These are phyloP conservation scores for Mormyrus proboscirostris DNA, from an alignment of 2,797 vertebrate genomes.

Conservation along the genomic window DNA sequence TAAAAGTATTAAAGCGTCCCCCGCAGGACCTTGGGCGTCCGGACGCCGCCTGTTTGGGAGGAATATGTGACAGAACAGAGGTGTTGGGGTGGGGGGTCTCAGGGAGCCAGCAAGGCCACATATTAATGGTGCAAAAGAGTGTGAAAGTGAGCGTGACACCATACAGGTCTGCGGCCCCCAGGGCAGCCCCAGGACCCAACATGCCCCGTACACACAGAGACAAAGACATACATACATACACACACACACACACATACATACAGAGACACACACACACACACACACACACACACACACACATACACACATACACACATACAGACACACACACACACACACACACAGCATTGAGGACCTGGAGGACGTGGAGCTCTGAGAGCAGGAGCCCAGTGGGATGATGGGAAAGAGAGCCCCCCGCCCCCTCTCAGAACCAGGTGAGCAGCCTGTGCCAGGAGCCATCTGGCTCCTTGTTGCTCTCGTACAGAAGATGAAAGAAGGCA, in stretches of 20 bases:
- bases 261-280: no score
- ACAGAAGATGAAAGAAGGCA: background rate
- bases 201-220: background rate
- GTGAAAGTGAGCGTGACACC: background rate
- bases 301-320: background rate
- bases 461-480: background rate
- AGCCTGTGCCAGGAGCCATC: background rate
- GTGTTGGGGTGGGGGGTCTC: background rate
- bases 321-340: no score
- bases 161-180: background rate
- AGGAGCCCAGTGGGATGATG: background rate
- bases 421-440: background rate
- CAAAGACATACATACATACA: no score
- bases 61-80: background rate
- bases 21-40: background rate
- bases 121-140: background rate
- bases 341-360: background rate
- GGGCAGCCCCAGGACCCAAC: background rate
- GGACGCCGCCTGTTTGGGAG: background rate
- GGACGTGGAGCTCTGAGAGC: background rate
- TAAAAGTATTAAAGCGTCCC: background rate
- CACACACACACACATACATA: background rate
- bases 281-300: no score
- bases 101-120: background rate
- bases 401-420: background rate